Evolutionary conservation across 1,140 invertebrate genomes (phyloP).

Genomic region (Leptinotarsa lineolata): DNA sequence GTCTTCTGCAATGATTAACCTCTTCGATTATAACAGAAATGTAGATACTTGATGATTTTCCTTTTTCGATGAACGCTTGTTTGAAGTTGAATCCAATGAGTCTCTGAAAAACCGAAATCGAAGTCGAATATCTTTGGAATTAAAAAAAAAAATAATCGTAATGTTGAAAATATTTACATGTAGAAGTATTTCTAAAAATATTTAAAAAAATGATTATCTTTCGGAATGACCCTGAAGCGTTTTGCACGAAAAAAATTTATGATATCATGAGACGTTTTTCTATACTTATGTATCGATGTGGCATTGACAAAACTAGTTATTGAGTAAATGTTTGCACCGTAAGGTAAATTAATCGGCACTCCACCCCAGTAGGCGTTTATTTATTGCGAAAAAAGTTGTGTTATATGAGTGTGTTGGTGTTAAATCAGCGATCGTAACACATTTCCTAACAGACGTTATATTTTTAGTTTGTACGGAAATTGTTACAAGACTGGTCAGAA

Average conservation of each 20-base stretch:
- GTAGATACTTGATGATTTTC: too few relatives aligned
- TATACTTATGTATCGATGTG: neutral
- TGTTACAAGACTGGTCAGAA: constrained; percentile 48
- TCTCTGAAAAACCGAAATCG: too few relatives aligned
- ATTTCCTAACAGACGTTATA: constrained; percentile 32
- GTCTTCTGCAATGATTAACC: too few relatives aligned
- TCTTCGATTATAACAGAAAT: too few relatives aligned
- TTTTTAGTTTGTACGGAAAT: constrained; percentile 53
- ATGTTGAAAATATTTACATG: neutral
- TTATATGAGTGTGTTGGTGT: neutral
- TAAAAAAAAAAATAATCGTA: too few relatives aligned
- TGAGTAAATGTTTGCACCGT: neutral
- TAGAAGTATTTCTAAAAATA: neutral
- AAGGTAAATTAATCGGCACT: constrained; percentile 1
- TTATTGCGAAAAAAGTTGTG: neutral
- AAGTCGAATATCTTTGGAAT: too few relatives aligned
- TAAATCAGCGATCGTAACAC: neutral
- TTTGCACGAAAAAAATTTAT: too few relatives aligned
- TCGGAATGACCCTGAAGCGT: too few relatives aligned
- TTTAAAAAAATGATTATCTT: neutral
- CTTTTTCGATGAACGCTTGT: too few relatives aligned
- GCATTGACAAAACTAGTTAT: too few relatives aligned
- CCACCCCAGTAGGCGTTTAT: neutral
- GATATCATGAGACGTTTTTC: constrained; percentile 4
- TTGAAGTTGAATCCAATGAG: too few relatives aligned